phyloP scores from a whole-genome alignment of 2,797 vertebrate species.

The Scolopax bukidnonensis region DNA sequence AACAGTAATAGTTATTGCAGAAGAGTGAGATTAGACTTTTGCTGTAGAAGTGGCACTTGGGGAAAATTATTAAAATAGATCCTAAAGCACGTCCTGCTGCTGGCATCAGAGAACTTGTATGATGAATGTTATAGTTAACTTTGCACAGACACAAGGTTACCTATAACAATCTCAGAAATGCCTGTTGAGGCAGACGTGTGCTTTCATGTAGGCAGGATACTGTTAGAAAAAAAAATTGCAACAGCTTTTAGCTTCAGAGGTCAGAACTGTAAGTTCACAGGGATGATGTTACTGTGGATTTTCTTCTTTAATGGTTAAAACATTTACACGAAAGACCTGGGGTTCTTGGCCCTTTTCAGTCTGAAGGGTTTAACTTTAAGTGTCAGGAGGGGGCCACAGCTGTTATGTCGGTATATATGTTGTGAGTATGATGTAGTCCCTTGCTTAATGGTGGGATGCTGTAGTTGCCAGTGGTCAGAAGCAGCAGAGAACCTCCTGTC shows the following conservation, averaged over 20 bases:
- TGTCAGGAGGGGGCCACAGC: neutral
- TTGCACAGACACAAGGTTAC: neutral
- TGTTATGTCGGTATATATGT: fast-evolving
- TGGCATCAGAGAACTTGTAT: neutral
- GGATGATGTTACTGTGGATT: neutral
- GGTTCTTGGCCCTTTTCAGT: neutral
- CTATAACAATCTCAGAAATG: neutral
- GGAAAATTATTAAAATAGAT: neutral
- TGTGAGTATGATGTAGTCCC: neutral
- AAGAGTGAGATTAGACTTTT: neutral
- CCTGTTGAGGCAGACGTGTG: neutral
- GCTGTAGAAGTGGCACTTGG: neutral
- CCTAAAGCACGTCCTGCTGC: neutral
- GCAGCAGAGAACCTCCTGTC: neutral
- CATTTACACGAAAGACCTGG: neutral
- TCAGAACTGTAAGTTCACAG: neutral
- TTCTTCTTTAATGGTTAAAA: neutral
- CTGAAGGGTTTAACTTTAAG: neutral
- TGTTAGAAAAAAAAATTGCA: neutral
- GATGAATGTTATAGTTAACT: neutral
- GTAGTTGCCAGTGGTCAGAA: neutral
- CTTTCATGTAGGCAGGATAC: neutral
- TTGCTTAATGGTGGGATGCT: neutral
- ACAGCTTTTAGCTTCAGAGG: neutral
- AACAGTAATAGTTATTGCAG: neutral